These are phyloP conservation scores for Sphaerophoria rueppellii DNA, from an alignment of 2,888 invertebrate species.

Conservation along the genomic window DNA sequence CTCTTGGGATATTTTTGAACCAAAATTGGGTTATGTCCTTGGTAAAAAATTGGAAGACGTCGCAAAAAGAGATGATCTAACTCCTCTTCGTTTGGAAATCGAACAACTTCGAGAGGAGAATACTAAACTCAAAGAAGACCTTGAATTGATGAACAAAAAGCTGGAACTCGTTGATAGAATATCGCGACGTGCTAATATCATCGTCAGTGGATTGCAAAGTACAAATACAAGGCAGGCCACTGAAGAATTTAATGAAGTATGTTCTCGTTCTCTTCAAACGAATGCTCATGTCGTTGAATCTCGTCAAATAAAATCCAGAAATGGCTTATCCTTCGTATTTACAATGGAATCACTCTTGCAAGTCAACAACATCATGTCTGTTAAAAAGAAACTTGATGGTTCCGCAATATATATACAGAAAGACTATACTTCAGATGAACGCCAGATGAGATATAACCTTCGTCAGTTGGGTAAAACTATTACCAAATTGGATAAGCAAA, in stretches of 20 bases:
- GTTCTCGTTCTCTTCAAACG: conserved; percentile 3
- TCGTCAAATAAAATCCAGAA: conserved; percentile 9
- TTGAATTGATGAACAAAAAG: conserved; percentile 2
- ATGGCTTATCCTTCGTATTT: conserved; percentile 1
- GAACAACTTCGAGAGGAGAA: conserved; percentile 3
- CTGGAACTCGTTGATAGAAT: conserved; percentile 14
- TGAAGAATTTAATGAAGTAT: conserved; percentile 8
- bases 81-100: conserved; percentile 3
- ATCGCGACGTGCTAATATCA: background rate
- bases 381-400: too few species aligned
- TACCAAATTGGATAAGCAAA: too few species aligned
- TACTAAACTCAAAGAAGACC: conserved; percentile 7
- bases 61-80: conserved; percentile 8
- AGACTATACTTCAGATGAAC: too few species aligned
- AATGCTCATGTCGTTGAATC: conserved; percentile 9
- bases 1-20: too few species aligned
- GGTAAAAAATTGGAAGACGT: conserved; percentile 18
- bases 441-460: too few species aligned
- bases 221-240: conserved; percentile 6
- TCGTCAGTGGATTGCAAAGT: conserved; percentile 3
- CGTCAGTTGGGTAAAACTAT: too few species aligned
- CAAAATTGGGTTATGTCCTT: too few species aligned
- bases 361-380: too few species aligned
- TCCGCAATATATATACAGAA: too few species aligned
- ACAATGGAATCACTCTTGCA: too few species aligned